Conservation (phyloP, 2,888 invertebrate genomes). For the Aquatica leii region DNA sequence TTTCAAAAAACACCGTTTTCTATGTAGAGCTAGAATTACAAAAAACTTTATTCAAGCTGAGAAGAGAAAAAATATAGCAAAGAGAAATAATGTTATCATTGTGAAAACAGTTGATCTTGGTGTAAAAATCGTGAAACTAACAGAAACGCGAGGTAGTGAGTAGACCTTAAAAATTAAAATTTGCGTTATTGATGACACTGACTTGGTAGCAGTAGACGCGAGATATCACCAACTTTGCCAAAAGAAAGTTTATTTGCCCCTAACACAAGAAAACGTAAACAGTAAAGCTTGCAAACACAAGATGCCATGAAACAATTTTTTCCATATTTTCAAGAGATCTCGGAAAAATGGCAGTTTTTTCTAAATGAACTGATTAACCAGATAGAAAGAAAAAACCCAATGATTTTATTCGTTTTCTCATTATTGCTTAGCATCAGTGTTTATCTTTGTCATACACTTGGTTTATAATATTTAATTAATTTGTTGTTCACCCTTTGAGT, state of each 20-base stretch:
- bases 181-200: background rate
- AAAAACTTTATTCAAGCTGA: slow-evolving; percentile 5
- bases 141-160: slow-evolving; percentile 7
- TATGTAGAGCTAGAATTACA: slow-evolving; percentile 14
- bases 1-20: slow-evolving; percentile 65
- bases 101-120: slow-evolving; percentile 3
- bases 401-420: slow-evolving; percentile 3
- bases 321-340: background rate
- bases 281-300: slow-evolving; percentile 24
- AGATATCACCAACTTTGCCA: slow-evolving; percentile 12
- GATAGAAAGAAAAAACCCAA: background rate
- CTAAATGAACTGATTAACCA: slow-evolving; percentile 25
- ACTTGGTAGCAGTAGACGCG: slow-evolving; percentile 16
- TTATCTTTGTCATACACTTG: no score
- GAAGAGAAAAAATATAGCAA: slow-evolving; percentile 6
- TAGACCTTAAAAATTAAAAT: slow-evolving; percentile 16
- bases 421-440: background rate
- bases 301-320: slow-evolving; percentile 32
- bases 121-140: slow-evolving; percentile 13
- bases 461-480: background rate
- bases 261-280: slow-evolving; percentile 1
- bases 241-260: background rate
- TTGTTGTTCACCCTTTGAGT: background rate
- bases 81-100: no score
- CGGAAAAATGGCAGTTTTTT: slow-evolving; percentile 18